These are phyloP conservation scores for Neolamprologus sp. DNA, from an alignment of 2,113 vertebrate genomes.

Conservation along the genomic window DNA sequence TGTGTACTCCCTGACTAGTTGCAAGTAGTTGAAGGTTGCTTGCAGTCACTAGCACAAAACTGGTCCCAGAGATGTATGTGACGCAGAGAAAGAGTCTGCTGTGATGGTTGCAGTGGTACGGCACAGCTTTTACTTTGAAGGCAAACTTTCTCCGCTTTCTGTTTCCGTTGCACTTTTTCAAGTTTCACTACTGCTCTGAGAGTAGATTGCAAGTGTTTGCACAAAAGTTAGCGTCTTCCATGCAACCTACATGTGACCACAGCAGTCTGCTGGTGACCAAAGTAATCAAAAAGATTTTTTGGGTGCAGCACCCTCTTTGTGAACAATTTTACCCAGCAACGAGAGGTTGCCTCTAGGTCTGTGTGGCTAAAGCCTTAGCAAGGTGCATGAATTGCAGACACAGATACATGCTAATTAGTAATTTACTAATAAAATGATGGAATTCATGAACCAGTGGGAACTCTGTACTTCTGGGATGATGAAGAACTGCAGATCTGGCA, in stretches of 20 bases:
- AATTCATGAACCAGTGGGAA: neutral
- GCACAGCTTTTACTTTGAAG: neutral
- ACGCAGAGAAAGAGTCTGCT: neutral
- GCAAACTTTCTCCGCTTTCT: neutral
- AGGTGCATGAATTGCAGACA: fast-evolving
- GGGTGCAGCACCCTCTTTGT: neutral
- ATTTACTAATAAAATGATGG: neutral
- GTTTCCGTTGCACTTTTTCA: neutral
- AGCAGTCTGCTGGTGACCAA: neutral
- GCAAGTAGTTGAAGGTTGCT: neutral
- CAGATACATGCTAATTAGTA: neutral
- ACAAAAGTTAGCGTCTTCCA: neutral
- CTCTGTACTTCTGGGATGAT: neutral
- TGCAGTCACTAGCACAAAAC: neutral
- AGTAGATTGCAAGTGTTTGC: neutral
- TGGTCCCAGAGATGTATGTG: neutral
- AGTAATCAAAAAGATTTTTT: neutral
- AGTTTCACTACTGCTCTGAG: neutral
- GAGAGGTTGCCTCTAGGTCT: neutral
- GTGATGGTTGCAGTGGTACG: neutral
- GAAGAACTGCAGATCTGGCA: neutral
- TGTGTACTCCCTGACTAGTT: neutral
- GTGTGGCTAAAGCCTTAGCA: neutral
- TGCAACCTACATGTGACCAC: neutral
- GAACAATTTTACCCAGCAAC: neutral